These are phyloP conservation scores for Gymnocypris eckloni DNA, from an alignment of 2,797 vertebrate species.

Conservation along the genomic window DNA sequence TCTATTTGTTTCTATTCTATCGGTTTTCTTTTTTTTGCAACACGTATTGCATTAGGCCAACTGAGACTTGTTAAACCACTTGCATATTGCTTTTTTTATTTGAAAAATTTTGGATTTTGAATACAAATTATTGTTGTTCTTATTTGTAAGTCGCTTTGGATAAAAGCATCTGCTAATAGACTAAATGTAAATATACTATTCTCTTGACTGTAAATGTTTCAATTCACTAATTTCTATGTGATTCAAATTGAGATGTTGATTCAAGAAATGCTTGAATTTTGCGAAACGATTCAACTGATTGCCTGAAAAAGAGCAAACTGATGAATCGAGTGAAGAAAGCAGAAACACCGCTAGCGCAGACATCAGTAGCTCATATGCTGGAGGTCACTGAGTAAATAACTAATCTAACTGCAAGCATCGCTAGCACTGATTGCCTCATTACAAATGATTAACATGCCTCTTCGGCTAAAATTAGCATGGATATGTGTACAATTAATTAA, in stretches of 20 bases:
- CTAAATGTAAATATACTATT: no score
- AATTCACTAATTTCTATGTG: no score
- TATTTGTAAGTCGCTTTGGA: no score
- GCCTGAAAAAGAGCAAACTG: background rate
- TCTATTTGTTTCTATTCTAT: no score
- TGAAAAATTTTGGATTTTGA: no score
- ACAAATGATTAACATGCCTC: constrained; percentile 47
- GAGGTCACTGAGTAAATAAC: constrained; percentile 18
- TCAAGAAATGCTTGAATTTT: background rate
- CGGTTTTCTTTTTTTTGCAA: no score
- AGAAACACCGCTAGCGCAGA: background rate
- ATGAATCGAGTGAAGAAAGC: background rate
- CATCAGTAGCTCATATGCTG: background rate
- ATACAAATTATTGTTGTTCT: no score
- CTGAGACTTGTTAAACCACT: no score
- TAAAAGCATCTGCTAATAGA: no score
- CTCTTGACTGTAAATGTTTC: no score
- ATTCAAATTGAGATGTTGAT: background rate
- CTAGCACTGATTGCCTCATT: constrained; percentile 49
- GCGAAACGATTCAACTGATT: background rate
- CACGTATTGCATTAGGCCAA: no score
- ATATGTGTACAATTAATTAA: constrained; percentile 50
- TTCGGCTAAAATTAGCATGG: constrained; percentile 47
- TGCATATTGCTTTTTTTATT: no score
- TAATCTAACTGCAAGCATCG: constrained; percentile 38